Evolutionary conservation across 2,797 vertebrate species (phyloP), one percentile per base, ranked within the genome.

Genomic region (Mormyrops boulengeri): DNA sequence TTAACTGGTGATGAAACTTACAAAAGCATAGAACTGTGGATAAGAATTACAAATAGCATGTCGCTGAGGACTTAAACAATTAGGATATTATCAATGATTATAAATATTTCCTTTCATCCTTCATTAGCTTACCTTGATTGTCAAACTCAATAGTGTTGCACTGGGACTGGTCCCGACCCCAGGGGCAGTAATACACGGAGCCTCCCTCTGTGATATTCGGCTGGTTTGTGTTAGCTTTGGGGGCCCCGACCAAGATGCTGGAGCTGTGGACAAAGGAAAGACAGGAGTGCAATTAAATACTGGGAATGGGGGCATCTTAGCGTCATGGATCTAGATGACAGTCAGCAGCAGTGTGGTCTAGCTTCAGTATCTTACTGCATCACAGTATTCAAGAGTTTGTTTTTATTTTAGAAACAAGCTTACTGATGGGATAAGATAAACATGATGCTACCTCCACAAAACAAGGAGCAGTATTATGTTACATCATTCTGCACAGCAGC

Each of bases 151-250:
- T 97, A 90, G 90, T 91, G 87, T 92, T 93, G 30, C 94, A 96
- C 11, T 95, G 89, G 0, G 95, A 90, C 90, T 94, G 94, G 91
- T 91, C 82, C 73, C 92, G 90, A 77, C 93, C 93, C 98, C 98
- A 98, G 0, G 97, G 97, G 90, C 98, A 99, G 94, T 97, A 96
- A 94, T 97, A 98, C 77, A 98, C 98, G 0, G 97, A 96, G 5
- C 98, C 98, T 26, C 97, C 97, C 90, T 98, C 96, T 22, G 89
- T 95, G 47, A 98, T 91, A 6, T 95, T 92, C 0, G 92, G 92
- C 93, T 98, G 97, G 82, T 92, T 96, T 1, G 97, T 98, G 93
- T 96, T 96, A 90, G 97, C 97, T 92, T 97, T 98, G 85, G 98
- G 98, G 2, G 98, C 98, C 55, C 98, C 98, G 14, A 98, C 95